phyloP scores from a whole-genome alignment of 2,113 vertebrate species.

The Paradoxurus hermaphroditus region DNA sequence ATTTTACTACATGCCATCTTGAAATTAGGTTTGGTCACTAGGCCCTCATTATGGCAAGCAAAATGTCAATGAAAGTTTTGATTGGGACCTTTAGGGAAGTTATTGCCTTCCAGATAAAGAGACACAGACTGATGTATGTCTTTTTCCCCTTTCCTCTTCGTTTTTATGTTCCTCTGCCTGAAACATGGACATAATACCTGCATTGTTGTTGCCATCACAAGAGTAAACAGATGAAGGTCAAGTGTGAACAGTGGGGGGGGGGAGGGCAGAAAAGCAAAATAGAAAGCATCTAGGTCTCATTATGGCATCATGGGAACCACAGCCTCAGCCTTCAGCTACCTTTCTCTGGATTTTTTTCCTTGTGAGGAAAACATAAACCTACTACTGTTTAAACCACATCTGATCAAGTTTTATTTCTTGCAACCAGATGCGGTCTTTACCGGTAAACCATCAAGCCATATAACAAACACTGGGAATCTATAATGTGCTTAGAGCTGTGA shows the following conservation, averaged over 20 bases:
- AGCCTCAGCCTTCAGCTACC: not conserved
- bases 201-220: not conserved
- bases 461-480: not conserved
- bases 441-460: not conserved
- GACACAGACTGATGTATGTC: not conserved
- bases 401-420: not conserved
- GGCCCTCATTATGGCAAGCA: not conserved
- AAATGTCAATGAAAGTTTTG: not conserved
- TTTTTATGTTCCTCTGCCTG: not conserved
- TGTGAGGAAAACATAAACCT: not conserved
- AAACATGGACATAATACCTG: not conserved
- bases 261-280: not conserved
- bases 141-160: not conserved
- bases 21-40: not conserved
- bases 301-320: not conserved
- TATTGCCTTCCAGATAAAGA: not conserved
- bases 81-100: not conserved
- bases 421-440: not conserved
- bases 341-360: not conserved
- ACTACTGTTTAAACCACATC: not conserved
- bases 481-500: not conserved
- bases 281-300: not conserved
- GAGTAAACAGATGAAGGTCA: not conserved
- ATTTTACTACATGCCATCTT: not conserved
- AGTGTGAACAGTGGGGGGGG: fast-evolving